Percentiles rank a stretch among this genome's conserved stretches.
phyloP scores from a whole-genome alignment of 2,888 invertebrate genomes.

The Cataglyphis albicans region DNA sequence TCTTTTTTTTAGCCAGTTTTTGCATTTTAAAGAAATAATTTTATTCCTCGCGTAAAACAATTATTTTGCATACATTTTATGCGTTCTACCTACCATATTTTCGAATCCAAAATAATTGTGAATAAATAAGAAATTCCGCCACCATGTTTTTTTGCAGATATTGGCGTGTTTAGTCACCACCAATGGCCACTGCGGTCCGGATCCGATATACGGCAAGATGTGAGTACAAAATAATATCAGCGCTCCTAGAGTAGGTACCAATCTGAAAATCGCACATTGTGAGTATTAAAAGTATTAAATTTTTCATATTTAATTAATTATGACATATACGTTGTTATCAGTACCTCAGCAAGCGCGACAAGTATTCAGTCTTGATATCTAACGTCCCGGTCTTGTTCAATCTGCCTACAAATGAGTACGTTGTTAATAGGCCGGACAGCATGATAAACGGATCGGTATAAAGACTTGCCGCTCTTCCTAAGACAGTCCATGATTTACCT shows the following conservation, averaged over 20 bases:
- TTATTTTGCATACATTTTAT: background rate
- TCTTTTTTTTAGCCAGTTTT: background rate
- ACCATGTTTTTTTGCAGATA: constrained; percentile 90
- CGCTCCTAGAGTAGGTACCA: constrained; percentile 89
- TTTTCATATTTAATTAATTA: background rate
- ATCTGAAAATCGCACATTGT: constrained; percentile 81
- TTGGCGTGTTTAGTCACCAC: constrained; percentile 90
- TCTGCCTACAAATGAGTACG: constrained; percentile 89
- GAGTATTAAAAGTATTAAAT: background rate
- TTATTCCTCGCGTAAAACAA: background rate
- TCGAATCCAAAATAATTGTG: constrained; percentile 92
- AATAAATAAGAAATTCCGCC: constrained; percentile 90
- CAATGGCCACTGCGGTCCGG: constrained; percentile 91
- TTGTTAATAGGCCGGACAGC: constrained; percentile 90
- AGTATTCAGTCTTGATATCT: constrained; percentile 88
- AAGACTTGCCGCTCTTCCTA: constrained; percentile 90
- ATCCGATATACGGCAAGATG: constrained; percentile 88
- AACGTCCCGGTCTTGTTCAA: constrained; percentile 87
- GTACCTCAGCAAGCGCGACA: constrained; percentile 88
- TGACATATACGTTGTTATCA: background rate
- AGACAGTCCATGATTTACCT: constrained; percentile 89
- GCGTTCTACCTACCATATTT: constrained; percentile 88
- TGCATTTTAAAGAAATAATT: background rate
- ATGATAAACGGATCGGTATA: constrained; percentile 92
- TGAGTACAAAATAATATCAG: constrained; percentile 90